Evolutionary conservation across 1,140 invertebrate genomes (phyloP), one percentile per base, ranked within the genome.

Genomic region (Choristoneura fumiferana): DNA sequence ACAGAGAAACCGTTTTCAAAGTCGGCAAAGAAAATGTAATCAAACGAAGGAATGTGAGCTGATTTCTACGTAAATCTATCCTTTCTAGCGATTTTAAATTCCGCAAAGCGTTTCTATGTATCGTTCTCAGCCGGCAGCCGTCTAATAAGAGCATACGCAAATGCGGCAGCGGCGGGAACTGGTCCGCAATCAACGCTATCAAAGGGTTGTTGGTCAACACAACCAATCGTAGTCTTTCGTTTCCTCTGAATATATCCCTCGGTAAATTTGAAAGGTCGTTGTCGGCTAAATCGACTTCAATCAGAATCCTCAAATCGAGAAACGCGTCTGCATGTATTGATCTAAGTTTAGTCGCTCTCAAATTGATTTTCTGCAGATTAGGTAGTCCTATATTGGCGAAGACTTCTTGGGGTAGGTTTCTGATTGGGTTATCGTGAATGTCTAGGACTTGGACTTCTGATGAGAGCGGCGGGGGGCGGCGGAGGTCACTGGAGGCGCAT

Each of bases 371-470:
- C 85, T 98, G 96, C 35, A 98, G 88, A 77, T 98, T 97, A 0
- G 96, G 88, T 53, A 98, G 87, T 1, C 94, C 95, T 9, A 94
- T 92, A 34, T 92, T 91, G 12, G 93, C 93, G 87, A 98, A 97
- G 14, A 94, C 94, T 78, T 96, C 94, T 57, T 93, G 92, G n/a
- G 94, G 92, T 18, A 97, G 87, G 54, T 92, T 91, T 12, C 93
- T 90, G 40, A 98, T 94, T 10, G 92, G 91, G 81, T 97, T 97
- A 22, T 94, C 93, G 37, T 94, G 94, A 2, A 98, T 86, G 73
- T 97, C 95, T 39, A 98, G 90, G 13, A 97, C 95, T 89, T 97
- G 96, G 70, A 97, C 95, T 62, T 96, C 95, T 0, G 94, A 92
- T 73, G 95, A 95, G 60, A 97, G 90, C 10, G 91, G 91, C 13